Base-by-base conservation (phyloP, 2,113 vertebrate genomes). In the Epinephelus lanceolatus region DNA sequence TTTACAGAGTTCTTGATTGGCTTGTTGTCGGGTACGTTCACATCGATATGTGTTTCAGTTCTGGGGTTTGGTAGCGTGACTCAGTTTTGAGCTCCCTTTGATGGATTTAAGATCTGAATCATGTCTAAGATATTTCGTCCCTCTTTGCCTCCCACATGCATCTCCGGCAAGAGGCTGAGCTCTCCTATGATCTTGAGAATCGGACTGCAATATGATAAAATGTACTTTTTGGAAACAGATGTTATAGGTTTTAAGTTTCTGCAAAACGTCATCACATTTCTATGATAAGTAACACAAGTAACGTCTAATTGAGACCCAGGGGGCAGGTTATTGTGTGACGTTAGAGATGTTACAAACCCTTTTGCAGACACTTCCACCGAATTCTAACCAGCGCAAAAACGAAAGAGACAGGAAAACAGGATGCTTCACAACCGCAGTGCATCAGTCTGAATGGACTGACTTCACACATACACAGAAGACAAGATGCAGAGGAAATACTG, bases 81-180 rank as follows among this genome's bases (percentile, higher is more conserved):
- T 92, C 81, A 90, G 25, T 56, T 71, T 45, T 77, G 27, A 30
- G 33, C 52, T 80, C 3, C 57, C 85, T 92, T 93, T 89, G 88
- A 92, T 89, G 72, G 6, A 51, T 84, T 83, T 69, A 69, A 74
- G 78, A 81, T 88, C 72, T 92, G 90, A 90, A 89, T 91, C 87
- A 87, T 73, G 67, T 42, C 78, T 67, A 33, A 33, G 65, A 80
- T 91, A 86, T 91, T 85, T 89, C 55, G 56, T 11, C 59, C n/a
- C 18, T 67, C 37, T 66, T 37, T 72, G 30, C 62, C 80, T 83
- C 82, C 82, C 61, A 88, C 86, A 76, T 61, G 4, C 65, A 53
- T 18, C 60, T 66, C 66, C 17, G 37, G 33, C 33, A 57, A 56
- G 18, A 72, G 8, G 40, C 52, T 19, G 7, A 59, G 52, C 27